phyloP scores from a whole-genome alignment of 2,113 vertebrate species.

The Pelusios castaneus region DNA sequence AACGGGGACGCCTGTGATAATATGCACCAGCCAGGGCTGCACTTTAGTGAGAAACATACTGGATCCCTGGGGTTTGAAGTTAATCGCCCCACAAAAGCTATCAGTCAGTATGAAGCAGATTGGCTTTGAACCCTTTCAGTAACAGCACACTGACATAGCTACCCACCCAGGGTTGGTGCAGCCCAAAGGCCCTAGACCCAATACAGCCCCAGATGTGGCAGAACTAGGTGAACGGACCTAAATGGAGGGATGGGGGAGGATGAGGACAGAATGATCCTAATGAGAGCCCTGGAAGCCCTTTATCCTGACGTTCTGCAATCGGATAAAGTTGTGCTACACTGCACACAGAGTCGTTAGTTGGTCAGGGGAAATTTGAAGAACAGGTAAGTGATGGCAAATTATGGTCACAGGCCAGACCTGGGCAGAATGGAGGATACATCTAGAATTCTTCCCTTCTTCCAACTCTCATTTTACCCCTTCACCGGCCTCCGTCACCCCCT shows the following conservation, averaged over 20 bases:
- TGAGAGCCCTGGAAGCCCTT: rapidly evolving
- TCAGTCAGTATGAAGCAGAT: background rate
- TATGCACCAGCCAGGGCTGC: background rate
- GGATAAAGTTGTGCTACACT: rapidly evolving
- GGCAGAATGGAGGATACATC: rapidly evolving
- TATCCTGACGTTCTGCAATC: rapidly evolving
- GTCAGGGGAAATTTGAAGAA: background rate
- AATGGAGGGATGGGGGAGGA: background rate
- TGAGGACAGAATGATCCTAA: background rate
- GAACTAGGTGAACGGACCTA: rapidly evolving
- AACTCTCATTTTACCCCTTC: background rate
- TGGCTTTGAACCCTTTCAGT: background rate
- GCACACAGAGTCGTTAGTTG: rapidly evolving
- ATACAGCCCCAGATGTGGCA: rapidly evolving
- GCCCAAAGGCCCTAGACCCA: background rate
- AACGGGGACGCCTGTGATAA: background rate
- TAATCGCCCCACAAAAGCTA: background rate
- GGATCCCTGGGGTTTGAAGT: background rate
- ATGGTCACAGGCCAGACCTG: background rate
- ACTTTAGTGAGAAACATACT: background rate
- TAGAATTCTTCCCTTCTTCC: background rate
- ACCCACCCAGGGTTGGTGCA: background rate
- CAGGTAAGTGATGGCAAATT: rapidly evolving
- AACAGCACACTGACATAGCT: rapidly evolving
- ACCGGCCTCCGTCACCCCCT: background rate